Evolutionary conservation across 1,140 invertebrate species (phyloP).

Genomic region (Drosophila teissieri): DNA sequence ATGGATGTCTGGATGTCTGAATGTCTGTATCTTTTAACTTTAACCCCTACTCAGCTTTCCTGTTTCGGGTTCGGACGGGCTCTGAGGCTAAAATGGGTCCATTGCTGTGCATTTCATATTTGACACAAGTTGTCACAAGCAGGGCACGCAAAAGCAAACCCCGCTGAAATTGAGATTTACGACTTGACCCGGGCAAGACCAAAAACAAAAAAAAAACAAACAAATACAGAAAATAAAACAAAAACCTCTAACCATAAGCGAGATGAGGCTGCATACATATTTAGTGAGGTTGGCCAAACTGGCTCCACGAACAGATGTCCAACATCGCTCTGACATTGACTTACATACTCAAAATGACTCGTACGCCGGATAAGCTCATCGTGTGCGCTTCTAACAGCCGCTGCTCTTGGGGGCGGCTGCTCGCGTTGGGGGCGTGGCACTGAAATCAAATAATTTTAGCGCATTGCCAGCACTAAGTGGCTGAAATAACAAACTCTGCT

Average conservation of each 20-base stretch:
- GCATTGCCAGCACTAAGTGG: constrained; percentile 47
- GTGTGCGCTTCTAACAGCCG: not conserved
- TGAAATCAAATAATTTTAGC: constrained; percentile 55
- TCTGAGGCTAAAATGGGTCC: constrained; percentile 37
- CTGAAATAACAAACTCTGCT: constrained; percentile 46
- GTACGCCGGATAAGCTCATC: constrained; percentile 27
- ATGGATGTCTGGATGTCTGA: constrained; percentile 2
- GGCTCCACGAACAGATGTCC: constrained; percentile 39
- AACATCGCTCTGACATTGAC: constrained; percentile 59
- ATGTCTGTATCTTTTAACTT: constrained; percentile 17
- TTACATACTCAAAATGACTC: constrained; percentile 55
- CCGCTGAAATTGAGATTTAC: constrained; percentile 53
- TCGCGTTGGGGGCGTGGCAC: constrained; percentile 13
- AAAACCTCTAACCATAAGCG: constrained; percentile 39
- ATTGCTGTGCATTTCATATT: constrained; percentile 31
- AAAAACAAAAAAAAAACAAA: constrained; percentile 12
- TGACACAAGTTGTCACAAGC: constrained; percentile 42
- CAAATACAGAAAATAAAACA: constrained; percentile 7
- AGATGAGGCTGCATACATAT: constrained; percentile 43
- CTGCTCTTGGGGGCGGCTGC: not conserved
- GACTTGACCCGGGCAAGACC: constrained; percentile 27
- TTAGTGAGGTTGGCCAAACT: constrained; percentile 40
- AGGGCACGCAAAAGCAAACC: not conserved
- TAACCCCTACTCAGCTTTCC: constrained; percentile 1
- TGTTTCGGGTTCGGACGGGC: constrained; percentile 15